phyloP scores from a whole-genome alignment of 2,113 vertebrate genomes.

The Motacilla alba region DNA sequence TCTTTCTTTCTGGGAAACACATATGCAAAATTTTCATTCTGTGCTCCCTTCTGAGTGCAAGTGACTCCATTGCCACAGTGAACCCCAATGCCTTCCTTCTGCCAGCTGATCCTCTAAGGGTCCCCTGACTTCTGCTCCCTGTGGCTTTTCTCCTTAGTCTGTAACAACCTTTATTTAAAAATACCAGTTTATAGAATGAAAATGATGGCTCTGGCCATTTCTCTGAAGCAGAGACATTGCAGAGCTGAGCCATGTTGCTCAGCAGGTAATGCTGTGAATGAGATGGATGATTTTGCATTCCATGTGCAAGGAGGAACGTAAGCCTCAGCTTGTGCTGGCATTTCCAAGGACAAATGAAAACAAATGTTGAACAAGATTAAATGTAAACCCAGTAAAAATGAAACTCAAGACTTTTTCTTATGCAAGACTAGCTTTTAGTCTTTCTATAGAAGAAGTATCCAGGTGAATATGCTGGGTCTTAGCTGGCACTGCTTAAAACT shows the following conservation, averaged over 20 bases:
- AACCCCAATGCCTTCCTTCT: not conserved
- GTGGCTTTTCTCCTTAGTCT: not conserved
- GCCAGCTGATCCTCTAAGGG: not conserved
- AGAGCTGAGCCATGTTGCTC: not conserved
- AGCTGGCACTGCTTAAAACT: not conserved
- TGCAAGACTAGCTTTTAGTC: not conserved
- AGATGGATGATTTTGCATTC: not conserved
- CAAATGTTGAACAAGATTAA: not conserved
- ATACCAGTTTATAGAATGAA: not conserved
- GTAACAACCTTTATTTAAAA: not conserved
- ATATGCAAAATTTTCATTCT: not conserved
- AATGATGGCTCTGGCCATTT: not conserved
- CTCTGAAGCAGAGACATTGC: not conserved
- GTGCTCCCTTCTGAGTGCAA: not conserved
- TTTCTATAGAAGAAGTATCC: not conserved
- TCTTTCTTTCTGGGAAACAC: not conserved
- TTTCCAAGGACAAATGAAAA: not conserved
- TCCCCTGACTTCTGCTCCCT: not conserved
- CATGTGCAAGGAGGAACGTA: not conserved
- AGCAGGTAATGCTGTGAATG: rapidly evolving
- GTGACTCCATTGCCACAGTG: not conserved
- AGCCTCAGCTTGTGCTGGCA: not conserved
- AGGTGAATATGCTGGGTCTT: not conserved
- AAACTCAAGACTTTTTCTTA: not conserved
- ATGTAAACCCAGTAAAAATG: not conserved